A percentile compares a stretch with the other conserved stretches of the same genome.
phyloP scores from a whole-genome alignment of 2,797 vertebrate species.

The Poeciliopsis infans region DNA sequence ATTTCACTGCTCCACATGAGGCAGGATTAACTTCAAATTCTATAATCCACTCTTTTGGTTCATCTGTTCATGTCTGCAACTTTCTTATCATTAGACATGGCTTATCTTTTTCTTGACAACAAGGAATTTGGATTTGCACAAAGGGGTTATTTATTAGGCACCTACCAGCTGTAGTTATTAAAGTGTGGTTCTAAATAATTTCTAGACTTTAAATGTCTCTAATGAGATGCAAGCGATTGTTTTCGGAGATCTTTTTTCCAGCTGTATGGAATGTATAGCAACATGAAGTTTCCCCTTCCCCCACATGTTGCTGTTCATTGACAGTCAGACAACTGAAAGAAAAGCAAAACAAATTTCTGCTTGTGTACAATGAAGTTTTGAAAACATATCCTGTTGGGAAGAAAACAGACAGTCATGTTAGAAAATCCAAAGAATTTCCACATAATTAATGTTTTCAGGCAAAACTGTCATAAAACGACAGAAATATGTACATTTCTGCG shows the following conservation, averaged over 20 bases:
- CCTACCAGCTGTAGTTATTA: not conserved
- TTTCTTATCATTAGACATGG: not conserved
- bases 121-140: not conserved
- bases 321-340: not conserved
- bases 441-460: not conserved
- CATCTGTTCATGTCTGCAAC: not conserved
- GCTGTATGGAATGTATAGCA: not conserved
- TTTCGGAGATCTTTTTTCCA: not conserved
- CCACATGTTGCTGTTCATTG: not conserved
- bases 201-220: not conserved
- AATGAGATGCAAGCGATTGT: not conserved
- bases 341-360: not conserved
- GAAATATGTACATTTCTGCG: not conserved
- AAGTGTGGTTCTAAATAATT: not conserved
- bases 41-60: conserved; percentile 4
- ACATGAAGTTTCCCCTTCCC: not conserved
- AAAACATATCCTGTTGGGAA: not conserved
- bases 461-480: not conserved
- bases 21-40: not conserved
- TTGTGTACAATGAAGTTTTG: not conserved
- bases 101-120: not conserved
- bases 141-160: not conserved
- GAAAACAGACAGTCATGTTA: not conserved
- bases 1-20: not conserved
- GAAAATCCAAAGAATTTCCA: not conserved